Evolutionary conservation across 1,140 invertebrate species (phyloP), one percentile per base, ranked within the genome.

Genomic region (Cydia pomonella): DNA sequence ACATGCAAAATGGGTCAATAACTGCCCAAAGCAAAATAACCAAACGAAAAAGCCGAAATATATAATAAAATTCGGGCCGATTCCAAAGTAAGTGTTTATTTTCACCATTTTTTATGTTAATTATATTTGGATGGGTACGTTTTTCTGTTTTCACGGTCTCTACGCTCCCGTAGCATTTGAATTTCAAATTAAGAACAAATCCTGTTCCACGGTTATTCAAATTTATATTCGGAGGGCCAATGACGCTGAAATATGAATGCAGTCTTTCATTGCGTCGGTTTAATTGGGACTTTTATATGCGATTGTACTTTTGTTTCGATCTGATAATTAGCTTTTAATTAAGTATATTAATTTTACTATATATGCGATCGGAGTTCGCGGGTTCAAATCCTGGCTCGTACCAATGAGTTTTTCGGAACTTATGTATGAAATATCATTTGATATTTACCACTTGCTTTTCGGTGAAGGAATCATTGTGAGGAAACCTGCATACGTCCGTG

Each of bases 171-270:
- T 38, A 76, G 75, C 82, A 88, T 89, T 89, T 88, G 85, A 89
- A 88, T 82, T 89, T 88, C 84, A 89, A 89, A 88, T 89, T 85
- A 81, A 77, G 84, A 80, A 86, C 84, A 87, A 87, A 89, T 89
- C 86, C 84, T 84, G 82, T 84, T 83, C 84, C 82, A 82, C 82
- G 81, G 84, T 88, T 89, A 87, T 87, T 88, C 82, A 85, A 87
- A 89, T 87, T 89, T 89, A 86, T 85, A 86, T 88, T 87, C 84
- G 79, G 83, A 80, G 85, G 80, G 79, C 86, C 86, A 88, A 88
- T 88, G 86, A 83, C 85, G 81, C 76, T 76, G 79, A 89, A 87
- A 87, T 89, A 87, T 87, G 84, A 83, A 80, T 78, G 82, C 77
- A 79, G 88, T 87, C 83, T 85, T 83, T 87, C 83, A 89, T 85